Percentiles rank a stretch among this genome's conserved stretches.
phyloP scores from a whole-genome alignment of 23 tunicate species.

The Clavelina lepadiformis region DNA sequence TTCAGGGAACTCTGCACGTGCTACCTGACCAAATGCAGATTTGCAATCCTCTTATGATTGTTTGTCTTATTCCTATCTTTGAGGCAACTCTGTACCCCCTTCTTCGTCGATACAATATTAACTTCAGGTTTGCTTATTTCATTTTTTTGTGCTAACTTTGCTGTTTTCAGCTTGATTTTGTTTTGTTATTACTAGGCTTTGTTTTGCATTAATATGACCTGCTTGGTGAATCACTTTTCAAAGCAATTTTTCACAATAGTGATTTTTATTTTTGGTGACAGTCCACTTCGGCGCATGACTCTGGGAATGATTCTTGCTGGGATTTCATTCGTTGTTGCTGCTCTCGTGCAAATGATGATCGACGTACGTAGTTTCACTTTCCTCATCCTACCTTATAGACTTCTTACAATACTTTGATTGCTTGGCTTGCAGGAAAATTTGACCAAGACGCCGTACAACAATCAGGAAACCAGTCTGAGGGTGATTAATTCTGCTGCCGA shows the following conservation, averaged over 20 bases:
- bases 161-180: too few relatives aligned
- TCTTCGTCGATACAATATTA: conserved; percentile 58
- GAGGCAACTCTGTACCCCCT: conserved; percentile 90
- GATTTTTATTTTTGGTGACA: conserved; percentile 6
- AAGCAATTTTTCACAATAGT: too few relatives aligned
- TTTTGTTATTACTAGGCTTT: too few relatives aligned
- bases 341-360: conserved; percentile 53
- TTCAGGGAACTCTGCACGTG: conserved; percentile 45
- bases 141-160: too few relatives aligned
- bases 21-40: conserved; percentile 98
- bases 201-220: too few relatives aligned
- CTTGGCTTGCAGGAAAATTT: conserved; percentile 45
- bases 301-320: conserved; percentile 73
- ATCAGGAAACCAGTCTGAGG: conserved; percentile 45
- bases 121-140: conserved; percentile 88
- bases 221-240: too few relatives aligned
- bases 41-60: conserved; percentile 94
- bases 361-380: conserved; percentile 48
- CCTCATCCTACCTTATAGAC: too few relatives aligned
- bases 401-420: too few relatives aligned
- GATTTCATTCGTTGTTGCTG: conserved; percentile 84
- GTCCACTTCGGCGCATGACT: conserved; percentile 73
- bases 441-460: conserved; percentile 43
- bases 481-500: conserved; percentile 39
- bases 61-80: conserved; percentile 89